Conservation (phyloP, 2,888 invertebrate genomes). For the Drosophila subsilvestris region DNA sequence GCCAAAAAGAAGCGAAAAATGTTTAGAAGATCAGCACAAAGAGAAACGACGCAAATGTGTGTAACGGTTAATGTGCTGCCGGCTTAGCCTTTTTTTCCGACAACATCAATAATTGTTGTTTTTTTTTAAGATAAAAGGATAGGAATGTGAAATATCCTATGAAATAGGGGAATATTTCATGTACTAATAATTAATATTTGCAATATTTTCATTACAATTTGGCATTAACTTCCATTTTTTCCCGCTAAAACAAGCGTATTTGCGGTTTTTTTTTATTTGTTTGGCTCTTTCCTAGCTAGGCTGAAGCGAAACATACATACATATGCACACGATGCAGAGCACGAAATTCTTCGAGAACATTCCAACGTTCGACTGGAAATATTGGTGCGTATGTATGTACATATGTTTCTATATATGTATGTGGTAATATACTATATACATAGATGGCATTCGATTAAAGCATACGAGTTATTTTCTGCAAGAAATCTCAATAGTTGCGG, state of each 20-base stretch:
- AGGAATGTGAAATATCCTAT: too few species aligned
- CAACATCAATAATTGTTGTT: too few species aligned
- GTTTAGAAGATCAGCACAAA: conserved; percentile 17
- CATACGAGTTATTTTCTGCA: too few species aligned
- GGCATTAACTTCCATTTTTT: not conserved
- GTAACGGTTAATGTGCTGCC: conserved; percentile 1
- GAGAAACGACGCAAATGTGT: not conserved
- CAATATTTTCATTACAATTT: too few species aligned
- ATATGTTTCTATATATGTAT: too few species aligned
- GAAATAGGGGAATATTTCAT: too few species aligned
- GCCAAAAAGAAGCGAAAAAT: not conserved
- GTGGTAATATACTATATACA: too few species aligned
- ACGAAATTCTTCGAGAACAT: not conserved
- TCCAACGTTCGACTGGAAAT: not conserved
- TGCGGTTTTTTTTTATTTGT: too few species aligned
- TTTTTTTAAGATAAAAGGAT: too few species aligned
- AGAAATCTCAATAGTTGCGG: not conserved
- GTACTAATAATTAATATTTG: too few species aligned
- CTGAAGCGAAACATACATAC: not conserved
- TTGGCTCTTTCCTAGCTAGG: not conserved
- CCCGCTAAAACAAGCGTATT: too few species aligned
- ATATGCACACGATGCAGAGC: not conserved
- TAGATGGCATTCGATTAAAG: not conserved
- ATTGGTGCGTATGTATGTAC: too few species aligned
- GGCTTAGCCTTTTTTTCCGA: not conserved